Base-by-base conservation (phyloP, 2,888 invertebrate genomes). In the Entomobrya proxima region DNA sequence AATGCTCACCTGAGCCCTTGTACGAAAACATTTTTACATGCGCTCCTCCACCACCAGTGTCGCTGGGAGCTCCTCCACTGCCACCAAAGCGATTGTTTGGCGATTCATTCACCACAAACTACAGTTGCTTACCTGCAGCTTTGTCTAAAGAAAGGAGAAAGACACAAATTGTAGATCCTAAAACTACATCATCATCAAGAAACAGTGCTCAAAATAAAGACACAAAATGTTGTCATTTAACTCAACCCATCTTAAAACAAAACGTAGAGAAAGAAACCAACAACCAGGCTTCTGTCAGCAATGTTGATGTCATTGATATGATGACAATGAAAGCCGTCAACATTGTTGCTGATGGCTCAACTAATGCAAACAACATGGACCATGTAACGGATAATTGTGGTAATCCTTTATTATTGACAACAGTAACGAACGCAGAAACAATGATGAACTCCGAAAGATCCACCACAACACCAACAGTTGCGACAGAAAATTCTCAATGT, bases 1-100 rank as follows among this genome's bases (percentile, higher is more conserved):
- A 47, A 47, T 21, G 15, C 50, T 85, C 85, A 37, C 85, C 85
- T 50, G 85, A 85, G 55, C 85, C 85, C 30, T 55, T 85, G 0
- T 85, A 85, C 35, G 69, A 85, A 75, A 85, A 85, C 50, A 74
- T 85, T 27, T 85, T 85, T 55, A 21, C 79, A 3, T 35, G 27
- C n/a, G 75, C 27, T 55, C 79, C 85, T 9, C 85, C 80, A 37
- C 85, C 80, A 52, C 85, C 85, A 44, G 52, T 80, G 27, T 80
- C 85, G 11, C 55, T 85, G 13, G 85, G 85, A 64, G 79, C 85
- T n/a, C 85, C 85, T 58, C 85, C 85, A 21, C 55, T 85, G 7
- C 85, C 85, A 64, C 85, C 85, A 21, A 85, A 85, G 30, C 85
- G 85, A 40, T 69, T 85, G 21, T 85, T 85, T 80, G 85, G 85